Evolutionary conservation across 2,797 vertebrate genomes (phyloP), one percentile per base, ranked within the genome.

Genomic region (Cygnus olor): DNA sequence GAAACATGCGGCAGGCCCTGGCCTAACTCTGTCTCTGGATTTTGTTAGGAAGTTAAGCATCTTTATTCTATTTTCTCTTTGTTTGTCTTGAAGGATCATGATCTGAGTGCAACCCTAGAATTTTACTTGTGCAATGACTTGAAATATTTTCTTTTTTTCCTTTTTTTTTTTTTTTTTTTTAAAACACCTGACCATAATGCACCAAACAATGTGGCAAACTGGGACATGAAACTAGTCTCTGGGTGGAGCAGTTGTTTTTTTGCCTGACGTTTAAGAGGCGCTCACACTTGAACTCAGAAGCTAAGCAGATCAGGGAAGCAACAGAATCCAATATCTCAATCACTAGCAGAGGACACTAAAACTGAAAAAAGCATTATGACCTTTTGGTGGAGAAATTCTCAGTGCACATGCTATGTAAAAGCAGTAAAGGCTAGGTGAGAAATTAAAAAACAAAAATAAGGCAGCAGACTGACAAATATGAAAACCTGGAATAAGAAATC

Each of bases 261-360:
- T 70, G 47, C 47, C 56, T 58, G 65, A 61, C 19, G 16, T 36
- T 61, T 0, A 4, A 72, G 70, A 73, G 32, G 51, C 34, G 56
- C 45, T 85, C 60, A 65, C 65, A 57, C 24, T 36, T 58, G 72
- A 32, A 24, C n/a, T 66, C 51, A 28, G 30, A 72, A 7, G n/a
- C 64, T 20, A 86, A 44, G 38, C 38, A 54, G 58, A 65, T 36
- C 25, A 60, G 64, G 63, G 42, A 87, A 78, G 42, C 15, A 25
- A 63, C 1, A 6, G 34, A 86, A 49, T 16, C 21, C 1, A 1
- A 2, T 7, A 58, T 3, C 57, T 49, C 32, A 24, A 2, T 20
- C 45, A 45, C 56, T 64, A 80, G 30, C 44, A 84, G 45, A 84
- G 53, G 45, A 80, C 42, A 25, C 45, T 69, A 63, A 14, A 77